Conservation (phyloP, 2,888 invertebrate species). For the Marasmarcha lunaedactyla region DNA sequence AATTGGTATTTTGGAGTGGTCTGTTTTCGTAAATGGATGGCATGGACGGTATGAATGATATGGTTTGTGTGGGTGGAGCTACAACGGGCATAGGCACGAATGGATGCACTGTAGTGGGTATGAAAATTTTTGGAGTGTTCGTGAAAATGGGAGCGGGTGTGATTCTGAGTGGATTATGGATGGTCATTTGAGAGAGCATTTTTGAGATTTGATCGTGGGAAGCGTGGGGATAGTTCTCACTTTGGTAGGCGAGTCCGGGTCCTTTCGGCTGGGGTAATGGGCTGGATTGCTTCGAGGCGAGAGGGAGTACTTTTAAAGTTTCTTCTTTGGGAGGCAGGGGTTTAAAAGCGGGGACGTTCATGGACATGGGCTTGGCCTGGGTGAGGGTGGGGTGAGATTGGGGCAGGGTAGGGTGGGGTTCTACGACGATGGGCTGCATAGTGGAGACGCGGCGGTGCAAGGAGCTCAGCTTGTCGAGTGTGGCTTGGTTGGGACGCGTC, state of each 20-base stretch:
- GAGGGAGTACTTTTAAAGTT: slow-evolving; percentile 65
- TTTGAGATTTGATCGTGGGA: slow-evolving; percentile 53
- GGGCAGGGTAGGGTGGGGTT: slow-evolving; percentile 23
- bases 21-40: slow-evolving; percentile 41
- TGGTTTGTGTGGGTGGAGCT: slow-evolving; percentile 35
- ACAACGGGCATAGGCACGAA: slow-evolving; percentile 55
- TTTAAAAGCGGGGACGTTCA: slow-evolving; percentile 82
- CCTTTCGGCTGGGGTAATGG: slow-evolving; percentile 50
- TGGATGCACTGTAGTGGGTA: slow-evolving; percentile 70
- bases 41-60: slow-evolving; percentile 40
- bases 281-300: slow-evolving; percentile 38
- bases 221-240: slow-evolving; percentile 48
- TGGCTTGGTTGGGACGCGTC: slow-evolving; percentile 40
- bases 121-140: slow-evolving; percentile 37
- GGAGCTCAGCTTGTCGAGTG: slow-evolving; percentile 47
- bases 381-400: slow-evolving; percentile 36
- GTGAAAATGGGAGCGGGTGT: slow-evolving; percentile 42
- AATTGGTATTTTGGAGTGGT: slow-evolving; percentile 35
- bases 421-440: slow-evolving; percentile 51
- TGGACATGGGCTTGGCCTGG: slow-evolving; percentile 65
- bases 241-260: slow-evolving; percentile 47
- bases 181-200: slow-evolving; percentile 61
- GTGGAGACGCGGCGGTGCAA: slow-evolving; percentile 41
- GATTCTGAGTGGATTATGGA: slow-evolving; percentile 38
- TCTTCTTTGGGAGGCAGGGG: slow-evolving; percentile 77